These are phyloP conservation scores for Catostomus latipinnis DNA, from an alignment of 2,797 vertebrate genomes.

Conservation along the genomic window DNA sequence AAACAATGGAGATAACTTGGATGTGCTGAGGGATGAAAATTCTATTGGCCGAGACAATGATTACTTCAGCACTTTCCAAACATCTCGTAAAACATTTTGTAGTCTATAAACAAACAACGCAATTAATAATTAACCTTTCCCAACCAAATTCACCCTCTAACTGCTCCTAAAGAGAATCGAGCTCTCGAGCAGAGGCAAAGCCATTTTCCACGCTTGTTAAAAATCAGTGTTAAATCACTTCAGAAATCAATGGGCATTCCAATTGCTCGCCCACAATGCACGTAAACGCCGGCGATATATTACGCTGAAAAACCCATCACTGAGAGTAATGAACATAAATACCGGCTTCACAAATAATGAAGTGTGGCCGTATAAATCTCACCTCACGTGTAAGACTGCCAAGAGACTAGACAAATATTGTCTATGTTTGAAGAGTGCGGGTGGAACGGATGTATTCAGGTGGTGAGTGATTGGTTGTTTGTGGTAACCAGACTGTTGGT, in stretches of 20 bases:
- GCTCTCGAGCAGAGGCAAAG: constrained; percentile 65
- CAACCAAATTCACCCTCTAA: constrained; percentile 35
- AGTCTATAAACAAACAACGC: constrained; percentile 45
- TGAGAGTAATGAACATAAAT: constrained; percentile 54
- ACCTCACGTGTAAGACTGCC: constrained; percentile 46
- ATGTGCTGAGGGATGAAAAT: constrained; percentile 20
- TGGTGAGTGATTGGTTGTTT: constrained; percentile 46
- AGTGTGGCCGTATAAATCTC: constrained; percentile 56
- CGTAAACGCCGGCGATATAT: constrained; percentile 48
- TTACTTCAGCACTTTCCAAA: constrained; percentile 51
- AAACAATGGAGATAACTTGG: neutral
- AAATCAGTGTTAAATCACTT: constrained; percentile 70
- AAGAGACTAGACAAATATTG: constrained; percentile 50
- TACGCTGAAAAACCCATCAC: constrained; percentile 45
- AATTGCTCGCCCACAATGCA: constrained; percentile 60
- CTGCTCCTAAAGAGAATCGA: constrained; percentile 22
- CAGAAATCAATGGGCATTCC: constrained; percentile 72
- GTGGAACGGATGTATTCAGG: constrained; percentile 49
- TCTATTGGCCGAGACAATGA: too few species aligned
- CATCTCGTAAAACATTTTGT: constrained; percentile 36
- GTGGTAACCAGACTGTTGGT: constrained; percentile 43
- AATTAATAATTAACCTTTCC: constrained; percentile 59
- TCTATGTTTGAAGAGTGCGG: constrained; percentile 18
- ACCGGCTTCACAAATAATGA: constrained; percentile 36
- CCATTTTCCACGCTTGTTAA: constrained; percentile 67